These are phyloP conservation scores for Alectura lathami DNA, from an alignment of 2,113 vertebrate species.

Conservation along the genomic window DNA sequence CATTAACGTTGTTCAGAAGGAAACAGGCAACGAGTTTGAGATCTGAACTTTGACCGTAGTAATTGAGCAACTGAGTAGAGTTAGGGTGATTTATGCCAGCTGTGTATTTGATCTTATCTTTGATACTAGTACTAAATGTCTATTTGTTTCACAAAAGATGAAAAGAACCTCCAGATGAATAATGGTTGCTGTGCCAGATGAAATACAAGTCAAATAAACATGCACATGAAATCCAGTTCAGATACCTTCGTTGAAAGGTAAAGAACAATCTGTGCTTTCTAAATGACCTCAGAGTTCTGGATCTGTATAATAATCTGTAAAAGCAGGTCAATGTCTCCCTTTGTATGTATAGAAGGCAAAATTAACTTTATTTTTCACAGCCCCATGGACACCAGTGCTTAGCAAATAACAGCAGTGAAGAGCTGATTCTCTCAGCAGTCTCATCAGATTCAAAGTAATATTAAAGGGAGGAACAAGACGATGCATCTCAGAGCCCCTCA, in stretches of 20 bases:
- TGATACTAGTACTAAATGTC: constrained; percentile 1
- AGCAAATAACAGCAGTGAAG: neutral
- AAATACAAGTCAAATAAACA: constrained; percentile 38
- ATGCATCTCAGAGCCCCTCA: neutral
- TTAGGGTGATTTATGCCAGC: neutral
- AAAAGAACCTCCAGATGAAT: constrained; percentile 44
- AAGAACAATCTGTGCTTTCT: constrained; percentile 18
- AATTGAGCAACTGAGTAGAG: neutral
- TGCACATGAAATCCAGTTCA: neutral
- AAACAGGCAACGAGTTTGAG: neutral
- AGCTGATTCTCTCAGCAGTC: neutral
- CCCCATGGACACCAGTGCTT: neutral
- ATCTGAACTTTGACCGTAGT: neutral
- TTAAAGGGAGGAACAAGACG: neutral
- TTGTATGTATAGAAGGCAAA: neutral
- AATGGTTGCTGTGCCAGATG: neutral
- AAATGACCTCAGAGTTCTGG: neutral
- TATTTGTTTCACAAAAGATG: constrained; percentile 32
- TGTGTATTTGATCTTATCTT: constrained; percentile 27
- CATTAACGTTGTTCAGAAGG: neutral
- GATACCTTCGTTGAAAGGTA: neutral
- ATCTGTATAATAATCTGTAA: neutral
- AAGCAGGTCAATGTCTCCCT: neutral
- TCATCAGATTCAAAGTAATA: neutral
- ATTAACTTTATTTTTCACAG: neutral